Conservation (phyloP, 2,797 vertebrate genomes). For the Pteronotus mesoamericanus region DNA sequence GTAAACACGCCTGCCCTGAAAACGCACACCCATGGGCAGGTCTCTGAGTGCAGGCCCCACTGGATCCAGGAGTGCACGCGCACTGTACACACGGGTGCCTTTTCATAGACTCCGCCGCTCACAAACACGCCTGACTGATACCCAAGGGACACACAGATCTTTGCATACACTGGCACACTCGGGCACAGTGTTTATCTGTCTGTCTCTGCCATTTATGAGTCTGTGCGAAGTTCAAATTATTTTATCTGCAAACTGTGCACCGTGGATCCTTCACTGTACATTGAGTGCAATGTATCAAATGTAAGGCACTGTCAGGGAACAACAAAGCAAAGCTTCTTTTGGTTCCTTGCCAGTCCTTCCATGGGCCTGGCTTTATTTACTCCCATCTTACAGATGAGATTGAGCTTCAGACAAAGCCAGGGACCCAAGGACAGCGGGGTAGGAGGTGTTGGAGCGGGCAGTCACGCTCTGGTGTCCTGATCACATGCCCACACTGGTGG, state of each 20-base stretch:
- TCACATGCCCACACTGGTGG: fast-evolving
- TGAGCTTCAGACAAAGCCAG: background rate
- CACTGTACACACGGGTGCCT: background rate
- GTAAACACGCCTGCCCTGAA: fast-evolving
- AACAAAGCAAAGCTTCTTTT: background rate
- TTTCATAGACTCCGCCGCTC: fast-evolving
- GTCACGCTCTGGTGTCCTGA: fast-evolving
- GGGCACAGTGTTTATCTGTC: fast-evolving
- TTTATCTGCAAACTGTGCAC: too few species aligned
- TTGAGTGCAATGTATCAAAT: too few species aligned
- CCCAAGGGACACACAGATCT: fast-evolving
- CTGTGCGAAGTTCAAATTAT: fast-evolving
- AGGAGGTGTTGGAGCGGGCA: background rate
- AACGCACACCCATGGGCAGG: background rate
- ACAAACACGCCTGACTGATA: background rate
- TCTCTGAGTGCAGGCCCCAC: background rate
- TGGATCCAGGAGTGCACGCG: background rate
- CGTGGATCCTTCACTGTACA: too few species aligned
- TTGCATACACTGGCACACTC: fast-evolving
- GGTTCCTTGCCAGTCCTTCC: background rate
- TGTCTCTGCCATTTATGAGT: background rate
- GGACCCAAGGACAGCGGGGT: fast-evolving
- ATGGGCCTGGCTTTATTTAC: too few species aligned
- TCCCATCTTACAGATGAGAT: background rate
- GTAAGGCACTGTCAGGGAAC: fast-evolving